A percentile compares a stretch with the other conserved stretches of the same genome.
These are phyloP conservation scores for Psylliodes chrysocephalus DNA, from an alignment of 2,888 invertebrate genomes.

Conservation along the genomic window DNA sequence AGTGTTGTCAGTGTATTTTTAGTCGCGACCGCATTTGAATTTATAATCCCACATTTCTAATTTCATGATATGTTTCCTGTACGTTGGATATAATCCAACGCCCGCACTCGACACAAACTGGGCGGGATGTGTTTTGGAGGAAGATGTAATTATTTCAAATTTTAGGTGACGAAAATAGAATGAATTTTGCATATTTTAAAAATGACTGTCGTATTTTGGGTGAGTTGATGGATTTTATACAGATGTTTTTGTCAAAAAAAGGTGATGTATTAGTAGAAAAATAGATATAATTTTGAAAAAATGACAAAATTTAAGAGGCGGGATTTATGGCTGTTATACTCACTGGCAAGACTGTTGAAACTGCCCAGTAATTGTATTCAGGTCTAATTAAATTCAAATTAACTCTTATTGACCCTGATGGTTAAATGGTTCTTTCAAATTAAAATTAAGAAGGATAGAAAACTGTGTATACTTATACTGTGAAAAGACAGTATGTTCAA, in stretches of 20 bases:
- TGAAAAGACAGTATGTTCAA: too few species aligned
- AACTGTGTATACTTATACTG: too few species aligned
- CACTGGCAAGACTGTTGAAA: too few species aligned
- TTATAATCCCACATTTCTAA: conserved; percentile 31
- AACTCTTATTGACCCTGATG: too few species aligned
- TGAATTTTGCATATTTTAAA: neutral
- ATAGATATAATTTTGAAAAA: too few species aligned
- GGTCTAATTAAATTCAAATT: too few species aligned
- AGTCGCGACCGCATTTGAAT: conserved; percentile 26
- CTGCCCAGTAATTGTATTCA: too few species aligned
- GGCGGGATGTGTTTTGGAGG: conserved; percentile 2
- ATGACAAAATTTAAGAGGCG: too few species aligned
- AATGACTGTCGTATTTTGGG: neutral
- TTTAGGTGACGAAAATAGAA: conserved; percentile 5
- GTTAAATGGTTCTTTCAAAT: too few species aligned
- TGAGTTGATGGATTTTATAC: neutral
- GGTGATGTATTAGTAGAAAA: too few species aligned
- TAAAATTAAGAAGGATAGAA: too few species aligned
- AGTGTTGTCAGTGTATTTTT: conserved; percentile 30
- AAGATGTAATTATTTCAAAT: conserved; percentile 14
- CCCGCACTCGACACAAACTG: neutral
- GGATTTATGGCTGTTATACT: too few species aligned
- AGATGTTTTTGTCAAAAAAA: neutral
- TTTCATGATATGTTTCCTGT: conserved; percentile 28
- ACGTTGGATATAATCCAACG: conserved; percentile 20